Conservation (phyloP, 37 sponge, comb jelly and placozoan species). For the Eunapius fragilis region DNA sequence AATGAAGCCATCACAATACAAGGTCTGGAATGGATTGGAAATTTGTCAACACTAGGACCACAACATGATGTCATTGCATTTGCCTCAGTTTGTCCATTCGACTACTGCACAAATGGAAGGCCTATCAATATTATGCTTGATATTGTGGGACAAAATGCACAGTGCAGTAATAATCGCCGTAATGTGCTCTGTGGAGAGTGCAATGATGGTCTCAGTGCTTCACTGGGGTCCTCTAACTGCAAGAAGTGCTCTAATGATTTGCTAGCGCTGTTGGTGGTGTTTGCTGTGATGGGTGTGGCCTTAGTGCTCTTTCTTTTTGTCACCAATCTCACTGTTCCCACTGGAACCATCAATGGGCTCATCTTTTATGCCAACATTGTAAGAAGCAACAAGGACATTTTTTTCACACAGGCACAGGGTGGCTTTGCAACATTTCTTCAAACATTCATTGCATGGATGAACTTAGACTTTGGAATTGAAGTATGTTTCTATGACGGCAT, state of each 20-base stretch:
- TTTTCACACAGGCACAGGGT: background rate
- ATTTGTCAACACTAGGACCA: no score
- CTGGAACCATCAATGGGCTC: conserved; percentile 11
- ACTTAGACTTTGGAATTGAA: conserved; percentile 20
- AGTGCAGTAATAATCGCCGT: background rate
- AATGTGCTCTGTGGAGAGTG: conserved; percentile 7
- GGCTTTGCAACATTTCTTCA: background rate
- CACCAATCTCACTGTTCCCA: background rate
- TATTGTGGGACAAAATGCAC: background rate
- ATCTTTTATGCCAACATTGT: conserved; percentile 13
- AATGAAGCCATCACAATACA: no score
- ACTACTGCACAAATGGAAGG: background rate
- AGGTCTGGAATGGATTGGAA: no score
- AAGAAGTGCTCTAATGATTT: background rate
- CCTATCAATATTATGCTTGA: background rate
- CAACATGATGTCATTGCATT: no score
- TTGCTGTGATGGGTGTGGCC: background rate
- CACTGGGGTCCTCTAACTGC: conserved; percentile 6
- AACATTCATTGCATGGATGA: conserved; percentile 4
- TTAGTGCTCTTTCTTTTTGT: background rate
- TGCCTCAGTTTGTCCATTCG: background rate
- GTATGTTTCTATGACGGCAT: conserved; percentile 10
- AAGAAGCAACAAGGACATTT: background rate
- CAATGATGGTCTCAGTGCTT: background rate
- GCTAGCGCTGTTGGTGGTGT: background rate